Percentiles rank a stretch among this genome's conserved stretches.
Evolutionary conservation across 37 sponge, comb jelly and placozoan genomes (phyloP).

Genomic region (Spongia lamella): DNA sequence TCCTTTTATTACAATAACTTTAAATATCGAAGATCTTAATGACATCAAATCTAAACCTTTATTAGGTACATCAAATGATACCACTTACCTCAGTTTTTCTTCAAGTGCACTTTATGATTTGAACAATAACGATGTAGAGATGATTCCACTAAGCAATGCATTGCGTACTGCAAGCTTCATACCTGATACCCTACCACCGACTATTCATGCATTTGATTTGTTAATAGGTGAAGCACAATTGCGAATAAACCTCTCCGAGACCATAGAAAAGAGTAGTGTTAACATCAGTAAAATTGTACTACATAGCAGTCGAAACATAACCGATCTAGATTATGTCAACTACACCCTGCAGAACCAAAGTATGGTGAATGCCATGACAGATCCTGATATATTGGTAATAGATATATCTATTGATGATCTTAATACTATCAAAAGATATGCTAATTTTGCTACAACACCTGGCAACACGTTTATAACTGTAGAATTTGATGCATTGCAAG

Average conservation of each 20-base stretch:
- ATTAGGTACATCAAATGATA: constrained; percentile 58
- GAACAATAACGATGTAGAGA: constrained; percentile 28
- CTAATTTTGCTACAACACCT: constrained; percentile 51
- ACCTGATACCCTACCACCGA: constrained; percentile 61
- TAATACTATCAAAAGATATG: constrained; percentile 62
- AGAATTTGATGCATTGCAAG: constrained; percentile 55
- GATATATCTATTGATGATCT: constrained; percentile 63
- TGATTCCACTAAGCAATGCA: constrained; percentile 42
- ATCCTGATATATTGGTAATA: constrained; percentile 42
- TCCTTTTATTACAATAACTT: constrained; percentile 32
- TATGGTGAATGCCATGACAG: constrained; percentile 23
- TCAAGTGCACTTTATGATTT: constrained; percentile 55
- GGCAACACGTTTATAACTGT: constrained; percentile 72
- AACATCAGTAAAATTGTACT: constrained; percentile 55
- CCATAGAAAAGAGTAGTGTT: constrained; percentile 58
- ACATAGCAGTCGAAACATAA: constrained; percentile 49
- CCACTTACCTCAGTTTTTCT: constrained; percentile 74
- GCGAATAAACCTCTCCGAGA: constrained; percentile 73
- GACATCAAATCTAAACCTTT: constrained; percentile 63
- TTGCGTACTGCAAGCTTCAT: constrained; percentile 34
- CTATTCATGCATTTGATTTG: constrained; percentile 54
- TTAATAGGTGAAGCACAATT: constrained; percentile 55
- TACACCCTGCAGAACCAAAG: constrained; percentile 44
- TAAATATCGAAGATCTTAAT: constrained; percentile 61
- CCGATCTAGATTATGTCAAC: constrained; percentile 12